Percentiles rank a stretch among this genome's conserved stretches.
Evolutionary conservation across 2,113 vertebrate species (phyloP).

Genomic region (Bungarus multicinctus): DNA sequence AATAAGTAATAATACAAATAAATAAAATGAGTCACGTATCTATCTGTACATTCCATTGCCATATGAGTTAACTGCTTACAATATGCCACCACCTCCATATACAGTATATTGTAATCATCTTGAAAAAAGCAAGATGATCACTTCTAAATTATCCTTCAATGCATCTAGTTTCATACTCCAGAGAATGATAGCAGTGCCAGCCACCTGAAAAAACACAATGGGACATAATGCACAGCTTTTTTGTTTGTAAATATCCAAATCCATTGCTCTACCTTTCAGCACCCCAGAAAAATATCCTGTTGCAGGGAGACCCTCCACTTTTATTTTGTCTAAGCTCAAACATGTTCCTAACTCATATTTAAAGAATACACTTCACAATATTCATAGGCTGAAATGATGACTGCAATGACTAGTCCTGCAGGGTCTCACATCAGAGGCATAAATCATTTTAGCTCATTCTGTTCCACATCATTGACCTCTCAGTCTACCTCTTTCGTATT

Average conservation of each 20-base stretch:
- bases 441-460: conserved; percentile 26
- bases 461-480: conserved; percentile 36
- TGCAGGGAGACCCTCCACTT: neutral
- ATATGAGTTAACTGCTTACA: neutral
- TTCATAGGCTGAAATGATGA: conserved; percentile 42
- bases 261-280: neutral
- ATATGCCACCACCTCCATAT: neutral
- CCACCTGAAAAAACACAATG: neutral
- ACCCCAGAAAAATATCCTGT: neutral
- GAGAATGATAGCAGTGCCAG: neutral
- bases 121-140: neutral
- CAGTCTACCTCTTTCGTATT: conserved; percentile 44
- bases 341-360: neutral
- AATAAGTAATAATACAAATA: no score
- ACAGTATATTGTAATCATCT: neutral
- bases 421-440: conserved; percentile 15
- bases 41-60: neutral
- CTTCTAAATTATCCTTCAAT: neutral
- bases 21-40: neutral
- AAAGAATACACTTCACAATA: neutral
- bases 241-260: neutral
- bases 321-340: neutral
- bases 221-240: neutral
- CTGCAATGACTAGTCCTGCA: conserved; percentile 18
- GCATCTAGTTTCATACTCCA: neutral